phyloP scores from a whole-genome alignment of 1,140 invertebrate genomes.

The Sminthurinus signatus region DNA sequence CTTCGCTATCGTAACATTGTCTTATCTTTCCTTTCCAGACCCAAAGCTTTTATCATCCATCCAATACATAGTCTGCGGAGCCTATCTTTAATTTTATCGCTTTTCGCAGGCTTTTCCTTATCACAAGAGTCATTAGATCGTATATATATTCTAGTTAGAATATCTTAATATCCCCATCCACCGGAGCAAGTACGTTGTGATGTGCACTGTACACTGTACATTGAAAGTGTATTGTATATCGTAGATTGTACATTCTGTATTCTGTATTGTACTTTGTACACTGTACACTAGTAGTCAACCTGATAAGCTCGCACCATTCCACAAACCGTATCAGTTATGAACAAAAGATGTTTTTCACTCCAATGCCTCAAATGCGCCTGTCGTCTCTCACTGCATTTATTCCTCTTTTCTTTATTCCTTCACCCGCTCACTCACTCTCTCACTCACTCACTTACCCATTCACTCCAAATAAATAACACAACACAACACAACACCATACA shows the following conservation, averaged over 20 bases:
- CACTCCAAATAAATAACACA: too few relatives aligned
- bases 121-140: conserved; percentile 40
- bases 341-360: conserved; percentile 37
- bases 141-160: too few relatives aligned
- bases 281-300: too few relatives aligned
- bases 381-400: conserved; percentile 26
- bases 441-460: too few relatives aligned
- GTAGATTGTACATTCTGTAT: too few relatives aligned
- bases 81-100: too few relatives aligned
- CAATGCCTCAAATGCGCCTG: conserved; percentile 28
- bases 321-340: conserved; percentile 32
- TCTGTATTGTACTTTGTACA: too few relatives aligned
- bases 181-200: too few relatives aligned
- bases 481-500: too few relatives aligned
- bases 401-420: background rate
- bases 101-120: conserved; percentile 42
- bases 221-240: too few relatives aligned
- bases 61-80: too few relatives aligned
- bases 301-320: conserved; percentile 32
- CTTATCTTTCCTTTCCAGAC: conserved; percentile 41
- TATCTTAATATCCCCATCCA: conserved; percentile 41
- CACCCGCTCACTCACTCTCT: background rate
- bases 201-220: too few relatives aligned
- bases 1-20: conserved; percentile 30
- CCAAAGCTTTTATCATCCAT: background rate